Conservation (phyloP, 1,140 invertebrate genomes). For the Bombus pyrosoma region DNA sequence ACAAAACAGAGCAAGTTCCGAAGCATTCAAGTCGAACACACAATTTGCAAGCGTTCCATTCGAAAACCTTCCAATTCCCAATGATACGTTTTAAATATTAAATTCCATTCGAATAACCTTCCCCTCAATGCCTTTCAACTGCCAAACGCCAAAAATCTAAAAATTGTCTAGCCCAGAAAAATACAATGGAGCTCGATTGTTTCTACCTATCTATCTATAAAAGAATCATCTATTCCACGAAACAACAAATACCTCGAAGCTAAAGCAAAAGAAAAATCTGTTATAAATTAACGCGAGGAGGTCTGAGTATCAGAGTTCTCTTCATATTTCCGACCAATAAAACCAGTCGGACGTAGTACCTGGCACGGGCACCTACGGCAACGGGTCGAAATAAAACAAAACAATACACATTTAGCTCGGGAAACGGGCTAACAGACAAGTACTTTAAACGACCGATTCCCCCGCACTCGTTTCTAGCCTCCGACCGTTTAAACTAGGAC, state of each 20-base stretch:
- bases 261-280: neutral
- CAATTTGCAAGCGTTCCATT: neutral
- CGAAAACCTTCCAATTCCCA: neutral
- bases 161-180: too few relatives aligned
- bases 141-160: too few relatives aligned
- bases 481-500: constrained; percentile 73
- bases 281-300: neutral
- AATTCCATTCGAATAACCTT: neutral
- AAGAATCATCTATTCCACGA: neutral
- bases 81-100: neutral
- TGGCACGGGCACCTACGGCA: constrained; percentile 64
- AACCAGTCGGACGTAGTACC: constrained; percentile 56
- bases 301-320: constrained; percentile 9
- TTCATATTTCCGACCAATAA: constrained; percentile 71
- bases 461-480: constrained; percentile 40
- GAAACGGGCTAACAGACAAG: constrained; percentile 48
- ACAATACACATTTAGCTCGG: constrained; percentile 70
- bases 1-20: too few relatives aligned
- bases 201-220: neutral
- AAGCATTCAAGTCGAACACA: neutral
- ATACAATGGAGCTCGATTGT: too few relatives aligned
- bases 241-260: neutral
- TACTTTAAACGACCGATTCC: constrained; percentile 62
- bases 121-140: neutral
- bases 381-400: constrained; percentile 74